Evolutionary conservation across 2,797 vertebrate genomes (phyloP), one percentile per base, ranked within the genome.

Genomic region (Microctenopoma steveboyesi): DNA sequence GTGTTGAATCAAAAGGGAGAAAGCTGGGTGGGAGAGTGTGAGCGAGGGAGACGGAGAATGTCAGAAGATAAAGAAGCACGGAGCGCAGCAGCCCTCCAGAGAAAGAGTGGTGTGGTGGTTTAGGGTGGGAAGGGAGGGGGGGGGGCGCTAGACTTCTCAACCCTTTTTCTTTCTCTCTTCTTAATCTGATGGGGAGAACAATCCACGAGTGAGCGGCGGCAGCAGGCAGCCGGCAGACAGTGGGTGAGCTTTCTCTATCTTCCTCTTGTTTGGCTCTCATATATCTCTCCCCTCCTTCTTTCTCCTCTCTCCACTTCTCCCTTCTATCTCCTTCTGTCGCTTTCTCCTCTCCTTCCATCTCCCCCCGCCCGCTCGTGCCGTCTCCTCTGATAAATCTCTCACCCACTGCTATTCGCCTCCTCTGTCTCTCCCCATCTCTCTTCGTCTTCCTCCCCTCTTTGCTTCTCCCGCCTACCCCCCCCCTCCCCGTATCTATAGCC

Each of bases 361-460:
- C 74, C 64, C 67, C 76, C 67, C 76, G 50, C 78, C 61, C 14
- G 49, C 70, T 79, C 77, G 71, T 52, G 65, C 85, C 70, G 58
- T 85, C 87, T 81, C 78, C 78, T 86, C 78, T 76, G 80, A 86
- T 91, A 83, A 84, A 86, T 87, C 82, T 85, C 81, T 79, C 78
- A 62, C 82, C 79, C 69, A 50, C 82, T 55, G 69, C 78, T 79
- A 80, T 78, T 76, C 75, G 40, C 79, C 74, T 79, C 48, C 77
- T 73, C 79, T 52, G 63, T 84, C 83, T 81, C 78, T 77, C 65
- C 71, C 76, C 82, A 73, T 75, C 76, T 64, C 74, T 71, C 73
- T 72, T 48, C 73, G 42, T 25, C 53, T 11, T 7, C 25, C 28
- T 18, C 13, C 50, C 59, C 67, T 71, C 70, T 51, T 46, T 22